These are phyloP conservation scores for Jaculus jaculus DNA, from an alignment of 2,113 vertebrate genomes.

Conservation along the genomic window DNA sequence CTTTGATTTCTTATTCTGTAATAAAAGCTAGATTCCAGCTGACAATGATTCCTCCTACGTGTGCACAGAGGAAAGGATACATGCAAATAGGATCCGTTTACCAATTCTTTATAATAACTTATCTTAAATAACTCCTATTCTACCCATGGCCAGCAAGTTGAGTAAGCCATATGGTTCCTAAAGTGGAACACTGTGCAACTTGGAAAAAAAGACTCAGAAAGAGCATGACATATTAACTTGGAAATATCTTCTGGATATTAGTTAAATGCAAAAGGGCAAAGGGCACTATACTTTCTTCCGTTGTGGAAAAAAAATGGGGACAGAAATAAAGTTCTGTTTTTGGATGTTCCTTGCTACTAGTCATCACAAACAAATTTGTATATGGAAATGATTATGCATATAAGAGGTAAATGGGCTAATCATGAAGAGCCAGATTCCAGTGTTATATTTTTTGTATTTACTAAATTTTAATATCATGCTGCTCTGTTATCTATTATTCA, in stretches of 20 bases:
- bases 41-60: neutral
- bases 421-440: neutral
- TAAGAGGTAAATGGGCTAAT: neutral
- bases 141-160: neutral
- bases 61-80: neutral
- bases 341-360: neutral
- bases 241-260: neutral
- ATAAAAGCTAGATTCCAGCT: neutral
- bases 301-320: neutral
- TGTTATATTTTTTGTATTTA: neutral
- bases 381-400: neutral
- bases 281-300: slow-evolving; percentile 7
- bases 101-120: neutral
- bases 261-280: neutral
- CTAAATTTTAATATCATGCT: neutral
- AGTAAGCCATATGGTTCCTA: neutral
- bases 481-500: neutral
- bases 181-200: neutral
- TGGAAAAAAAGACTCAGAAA: neutral
- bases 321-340: neutral
- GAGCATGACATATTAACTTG: neutral
- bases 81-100: neutral
- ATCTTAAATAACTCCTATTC: neutral
- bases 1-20: neutral
- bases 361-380: neutral